These are phyloP conservation scores for Tenthredo notha DNA, from an alignment of 2,888 invertebrate species.

Conservation along the genomic window DNA sequence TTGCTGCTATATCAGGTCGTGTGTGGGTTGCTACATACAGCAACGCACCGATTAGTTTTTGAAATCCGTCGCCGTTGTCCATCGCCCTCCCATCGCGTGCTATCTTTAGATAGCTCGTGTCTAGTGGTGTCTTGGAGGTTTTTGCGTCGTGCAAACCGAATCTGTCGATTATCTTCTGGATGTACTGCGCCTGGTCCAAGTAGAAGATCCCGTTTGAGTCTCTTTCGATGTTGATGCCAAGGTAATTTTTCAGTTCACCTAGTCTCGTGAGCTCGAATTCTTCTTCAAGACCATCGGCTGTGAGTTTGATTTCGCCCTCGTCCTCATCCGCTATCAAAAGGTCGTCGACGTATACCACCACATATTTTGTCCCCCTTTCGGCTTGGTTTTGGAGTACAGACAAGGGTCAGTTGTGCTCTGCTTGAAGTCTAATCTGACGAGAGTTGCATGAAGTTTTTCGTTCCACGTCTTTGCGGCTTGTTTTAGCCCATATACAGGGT, in stretches of 20 bases:
- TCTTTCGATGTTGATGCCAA: slow-evolving; percentile 54
- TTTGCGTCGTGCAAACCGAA: slow-evolving; percentile 57
- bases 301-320: slow-evolving; percentile 38
- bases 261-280: slow-evolving; percentile 54
- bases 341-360: slow-evolving; percentile 57
- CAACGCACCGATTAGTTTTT: slow-evolving; percentile 56
- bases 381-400: slow-evolving; percentile 58
- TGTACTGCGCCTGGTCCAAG: slow-evolving; percentile 57
- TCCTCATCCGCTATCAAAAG: slow-evolving; percentile 53
- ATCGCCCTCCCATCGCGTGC: slow-evolving; percentile 36
- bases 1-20: slow-evolving; percentile 58
- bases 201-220: slow-evolving; percentile 54
- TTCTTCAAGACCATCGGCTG: slow-evolving; percentile 8
- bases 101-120: slow-evolving; percentile 51
- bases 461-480: slow-evolving; percentile 67
- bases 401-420: slow-evolving; percentile 62
- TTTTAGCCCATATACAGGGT: slow-evolving; percentile 69
- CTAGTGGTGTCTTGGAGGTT: slow-evolving; percentile 53
- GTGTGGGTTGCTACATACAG: slow-evolving; percentile 58
- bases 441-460: slow-evolving; percentile 56
- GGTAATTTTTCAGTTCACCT: slow-evolving; percentile 54
- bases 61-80: slow-evolving; percentile 21
- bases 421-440: slow-evolving; percentile 58
- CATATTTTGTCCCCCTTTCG: not conserved
- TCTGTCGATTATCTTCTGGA: slow-evolving; percentile 55